Percentiles rank a stretch among this genome's conserved stretches.
Conservation (phyloP, 2,113 vertebrate genomes). For the Rallus limicola region DNA sequence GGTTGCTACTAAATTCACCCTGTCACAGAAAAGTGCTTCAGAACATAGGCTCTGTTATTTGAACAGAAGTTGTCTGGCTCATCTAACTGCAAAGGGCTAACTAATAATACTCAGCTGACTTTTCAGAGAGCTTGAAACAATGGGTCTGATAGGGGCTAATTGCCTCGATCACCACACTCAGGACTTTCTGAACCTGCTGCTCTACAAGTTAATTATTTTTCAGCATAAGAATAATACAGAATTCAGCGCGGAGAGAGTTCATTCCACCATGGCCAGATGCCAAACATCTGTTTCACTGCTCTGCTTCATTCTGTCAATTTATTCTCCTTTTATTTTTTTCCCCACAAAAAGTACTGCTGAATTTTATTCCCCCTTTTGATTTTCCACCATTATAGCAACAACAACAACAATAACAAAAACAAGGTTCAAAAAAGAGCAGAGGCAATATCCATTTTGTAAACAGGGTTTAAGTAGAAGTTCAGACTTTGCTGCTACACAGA, state of each 20-base stretch:
- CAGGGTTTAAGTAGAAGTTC: neutral
- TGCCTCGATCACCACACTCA: slow-evolving; percentile 9
- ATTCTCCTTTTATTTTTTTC: neutral
- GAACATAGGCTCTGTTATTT: neutral
- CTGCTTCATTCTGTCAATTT: neutral
- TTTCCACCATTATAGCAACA: neutral
- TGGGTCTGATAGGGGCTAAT: slow-evolving; percentile 43
- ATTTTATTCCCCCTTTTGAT: neutral
- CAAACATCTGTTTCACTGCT: slow-evolving; percentile 22
- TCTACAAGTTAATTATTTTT: slow-evolving; percentile 60
- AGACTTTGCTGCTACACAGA: neutral
- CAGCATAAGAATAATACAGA: slow-evolving; percentile 13
- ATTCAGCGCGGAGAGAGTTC: slow-evolving; percentile 36
- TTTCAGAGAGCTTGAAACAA: slow-evolving; percentile 39
- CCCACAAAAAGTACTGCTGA: neutral
- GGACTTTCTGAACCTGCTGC: slow-evolving; percentile 24
- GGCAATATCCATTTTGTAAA: neutral
- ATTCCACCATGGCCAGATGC: neutral
- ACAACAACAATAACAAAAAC: neutral
- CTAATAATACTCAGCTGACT: slow-evolving; percentile 14
- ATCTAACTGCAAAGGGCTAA: slow-evolving; percentile 22
- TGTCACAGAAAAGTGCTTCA: neutral
- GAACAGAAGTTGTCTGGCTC: neutral
- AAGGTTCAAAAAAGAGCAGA: neutral
- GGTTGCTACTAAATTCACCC: neutral